phyloP scores from a whole-genome alignment of 2,888 invertebrate species.

The Tortrix viridana region DNA sequence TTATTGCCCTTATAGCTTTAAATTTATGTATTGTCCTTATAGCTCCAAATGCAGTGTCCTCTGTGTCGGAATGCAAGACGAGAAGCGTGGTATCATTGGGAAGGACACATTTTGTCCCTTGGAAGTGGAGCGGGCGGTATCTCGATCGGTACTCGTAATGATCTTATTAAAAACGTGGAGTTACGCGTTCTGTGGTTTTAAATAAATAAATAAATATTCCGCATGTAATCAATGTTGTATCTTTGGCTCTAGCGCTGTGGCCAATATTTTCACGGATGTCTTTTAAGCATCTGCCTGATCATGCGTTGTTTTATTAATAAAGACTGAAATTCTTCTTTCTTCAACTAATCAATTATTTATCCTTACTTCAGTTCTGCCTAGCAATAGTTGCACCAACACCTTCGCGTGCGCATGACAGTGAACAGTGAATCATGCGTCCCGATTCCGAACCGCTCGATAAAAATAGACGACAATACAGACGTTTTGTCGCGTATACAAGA shows the following conservation, averaged over 20 bases:
- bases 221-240: no score
- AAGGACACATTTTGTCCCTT: slow-evolving; percentile 29
- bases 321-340: no score
- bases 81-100: slow-evolving; percentile 19
- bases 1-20: no score
- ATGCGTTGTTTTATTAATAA: no score
- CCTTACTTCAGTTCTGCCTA: no score
- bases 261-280: fast-evolving
- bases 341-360: no score
- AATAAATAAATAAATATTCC: no score
- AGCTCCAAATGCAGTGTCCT: not conserved
- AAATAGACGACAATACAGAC: slow-evolving; percentile 33
- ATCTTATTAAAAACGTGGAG: not conserved
- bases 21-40: no score
- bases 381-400: not conserved
- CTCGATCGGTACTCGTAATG: slow-evolving; percentile 5
- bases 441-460: slow-evolving; percentile 18
- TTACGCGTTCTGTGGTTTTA: not conserved
- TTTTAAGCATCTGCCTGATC: no score
- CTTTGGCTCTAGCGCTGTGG: no score
- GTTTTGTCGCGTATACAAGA: slow-evolving; percentile 21
- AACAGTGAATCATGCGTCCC: slow-evolving; percentile 28
- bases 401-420: slow-evolving; percentile 19
- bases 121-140: slow-evolving; percentile 21
- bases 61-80: not conserved